Evolutionary conservation across 2,113 vertebrate species (phyloP).

Genomic region (Emydocephalus ijimae): DNA sequence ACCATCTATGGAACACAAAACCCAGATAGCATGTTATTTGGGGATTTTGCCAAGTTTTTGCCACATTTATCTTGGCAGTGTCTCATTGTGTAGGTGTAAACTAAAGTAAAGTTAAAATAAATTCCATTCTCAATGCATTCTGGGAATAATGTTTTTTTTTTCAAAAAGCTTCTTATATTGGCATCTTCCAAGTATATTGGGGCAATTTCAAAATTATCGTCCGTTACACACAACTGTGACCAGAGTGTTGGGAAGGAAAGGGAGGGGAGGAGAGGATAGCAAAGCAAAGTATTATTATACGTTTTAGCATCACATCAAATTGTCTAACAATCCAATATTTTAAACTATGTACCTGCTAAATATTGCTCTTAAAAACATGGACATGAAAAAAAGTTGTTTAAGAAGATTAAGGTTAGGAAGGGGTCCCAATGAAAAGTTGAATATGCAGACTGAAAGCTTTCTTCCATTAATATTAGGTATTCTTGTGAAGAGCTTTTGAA

Average conservation of each 20-base stretch:
- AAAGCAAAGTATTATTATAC: neutral
- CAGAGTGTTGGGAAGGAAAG: neutral
- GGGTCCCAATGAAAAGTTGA: neutral
- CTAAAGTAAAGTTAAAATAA: neutral
- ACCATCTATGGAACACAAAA: neutral
- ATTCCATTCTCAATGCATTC: neutral
- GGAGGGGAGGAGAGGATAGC: neutral
- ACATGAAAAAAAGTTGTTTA: conserved; percentile 9
- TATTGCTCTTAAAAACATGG: neutral
- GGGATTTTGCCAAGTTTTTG: neutral
- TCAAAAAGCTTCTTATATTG: neutral
- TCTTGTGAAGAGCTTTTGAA: conserved; percentile 12
- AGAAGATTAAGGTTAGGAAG: neutral
- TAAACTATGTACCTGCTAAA: neutral
- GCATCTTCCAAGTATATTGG: neutral
- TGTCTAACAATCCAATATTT: neutral
- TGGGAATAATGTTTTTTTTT: neutral
- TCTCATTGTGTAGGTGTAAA: neutral
- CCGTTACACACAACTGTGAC: neutral
- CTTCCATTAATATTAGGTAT: neutral
- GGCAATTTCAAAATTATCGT: neutral
- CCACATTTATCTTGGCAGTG: neutral
- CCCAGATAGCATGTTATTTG: neutral
- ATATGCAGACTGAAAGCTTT: neutral
- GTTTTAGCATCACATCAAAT: neutral